Base-by-base conservation (phyloP, 2,888 invertebrate genomes). In the Smittia sp. region DNA sequence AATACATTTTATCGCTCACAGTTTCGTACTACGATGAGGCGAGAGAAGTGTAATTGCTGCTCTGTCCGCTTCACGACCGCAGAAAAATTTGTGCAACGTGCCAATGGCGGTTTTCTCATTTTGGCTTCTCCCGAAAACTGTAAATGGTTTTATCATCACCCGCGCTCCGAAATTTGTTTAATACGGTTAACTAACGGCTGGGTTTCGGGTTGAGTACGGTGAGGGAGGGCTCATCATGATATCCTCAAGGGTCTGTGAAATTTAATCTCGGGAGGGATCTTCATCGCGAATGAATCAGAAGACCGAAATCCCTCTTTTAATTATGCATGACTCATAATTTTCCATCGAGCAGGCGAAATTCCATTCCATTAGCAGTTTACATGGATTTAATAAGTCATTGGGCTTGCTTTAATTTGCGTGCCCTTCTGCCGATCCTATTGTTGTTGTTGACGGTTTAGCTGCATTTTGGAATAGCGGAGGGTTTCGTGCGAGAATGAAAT, bases 301-400 rank as follows among this genome's bases (percentile, higher is more conserved):
- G 32, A 46, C 13, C 58, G 3, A 58, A 67, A 67, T 67, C 67
- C 67, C 46, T 11, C 24, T 67, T 67, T 67, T 41, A 39, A 67
- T 67, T 67, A 67, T 67, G 67, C 39, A 67, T 41, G 41, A 67
- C 20, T 67, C 67, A 67, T 67, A 67, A 67, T 67, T 67, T 67
- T 27, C 41, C 58, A 22, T 58, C 6, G 13, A 22, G 11, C 58
- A 58, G 22, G 22, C 58, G 22, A 24, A 58, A 58, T 22, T 58
- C 13, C 41, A 20, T 22, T 67, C 39, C 67, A 67, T 67, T 20
- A 22, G 39, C 39, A 67, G 46, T 46, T 58, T 67, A 67, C 67
- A 67, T n/a, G 67, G 67, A 41, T 67, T 67, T 67, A 67, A 67
- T 67, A 67, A 67, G 67, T 67, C 67, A 39, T 41, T 39, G 41